phyloP scores from a whole-genome alignment of 2,797 vertebrate genomes.

The Hydrophis major region DNA sequence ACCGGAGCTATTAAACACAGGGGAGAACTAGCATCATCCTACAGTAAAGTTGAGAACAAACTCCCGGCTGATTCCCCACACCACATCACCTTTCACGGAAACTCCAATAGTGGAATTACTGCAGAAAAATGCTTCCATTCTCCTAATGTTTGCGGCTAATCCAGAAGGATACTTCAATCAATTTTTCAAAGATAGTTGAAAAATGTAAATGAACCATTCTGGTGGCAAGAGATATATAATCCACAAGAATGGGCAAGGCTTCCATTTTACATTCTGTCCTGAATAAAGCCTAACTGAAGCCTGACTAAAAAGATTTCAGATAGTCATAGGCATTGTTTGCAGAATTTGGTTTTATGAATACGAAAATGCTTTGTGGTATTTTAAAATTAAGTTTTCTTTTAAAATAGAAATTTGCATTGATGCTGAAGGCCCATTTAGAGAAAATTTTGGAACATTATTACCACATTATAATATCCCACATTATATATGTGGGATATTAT shows the following conservation, averaged over 20 bases:
- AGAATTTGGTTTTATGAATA: conserved; percentile 18
- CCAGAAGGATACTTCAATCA: background rate
- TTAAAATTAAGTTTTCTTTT: background rate
- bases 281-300: background rate
- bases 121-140: background rate
- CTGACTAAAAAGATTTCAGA: conserved; percentile 8
- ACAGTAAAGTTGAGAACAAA: background rate
- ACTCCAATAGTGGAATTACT: background rate
- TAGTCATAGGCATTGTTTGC: background rate
- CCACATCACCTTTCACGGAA: background rate
- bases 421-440: conserved; percentile 8
- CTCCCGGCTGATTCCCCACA: background rate
- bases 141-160: background rate
- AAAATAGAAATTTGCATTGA: background rate
- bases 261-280: background rate
- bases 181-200: background rate
- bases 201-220: background rate
- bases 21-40: background rate
- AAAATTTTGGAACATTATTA: background rate
- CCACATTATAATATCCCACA: no score
- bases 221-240: background rate
- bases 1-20: background rate
- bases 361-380: conserved; percentile 18
- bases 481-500: background rate
- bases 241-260: background rate